phyloP scores from a whole-genome alignment of 2,797 vertebrate genomes.

The Eospalax fontanierii region DNA sequence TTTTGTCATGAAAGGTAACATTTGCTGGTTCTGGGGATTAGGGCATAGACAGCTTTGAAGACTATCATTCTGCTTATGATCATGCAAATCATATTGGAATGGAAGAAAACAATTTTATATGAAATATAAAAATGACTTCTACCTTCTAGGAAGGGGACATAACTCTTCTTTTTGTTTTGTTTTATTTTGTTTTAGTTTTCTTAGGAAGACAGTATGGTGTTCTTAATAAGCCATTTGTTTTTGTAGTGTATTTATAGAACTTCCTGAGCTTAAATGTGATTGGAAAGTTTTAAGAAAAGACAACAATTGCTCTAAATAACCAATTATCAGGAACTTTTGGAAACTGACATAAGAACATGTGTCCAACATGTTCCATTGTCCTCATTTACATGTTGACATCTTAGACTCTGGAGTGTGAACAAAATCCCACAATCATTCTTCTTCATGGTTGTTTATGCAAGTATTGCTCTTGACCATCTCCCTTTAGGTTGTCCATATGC shows the following conservation, averaged over 20 bases:
- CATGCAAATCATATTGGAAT: background rate
- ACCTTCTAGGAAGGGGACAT: background rate
- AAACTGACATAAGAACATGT: background rate
- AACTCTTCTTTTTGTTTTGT: background rate
- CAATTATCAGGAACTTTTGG: background rate
- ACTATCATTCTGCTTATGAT: background rate
- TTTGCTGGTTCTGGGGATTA: background rate
- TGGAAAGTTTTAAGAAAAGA: background rate
- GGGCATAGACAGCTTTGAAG: background rate
- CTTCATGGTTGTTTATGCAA: background rate
- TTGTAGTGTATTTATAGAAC: background rate
- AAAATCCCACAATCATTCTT: background rate
- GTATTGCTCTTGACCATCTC: background rate
- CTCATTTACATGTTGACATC: background rate
- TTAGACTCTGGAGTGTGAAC: background rate
- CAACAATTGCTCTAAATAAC: background rate
- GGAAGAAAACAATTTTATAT: background rate
- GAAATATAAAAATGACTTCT: background rate
- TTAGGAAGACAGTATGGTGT: background rate
- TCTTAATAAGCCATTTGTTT: background rate
- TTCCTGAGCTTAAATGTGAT: background rate
- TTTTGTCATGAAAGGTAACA: background rate
- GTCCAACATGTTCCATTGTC: background rate
- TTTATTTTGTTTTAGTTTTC: background rate
- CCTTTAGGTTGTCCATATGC: background rate